Conservation (phyloP, 30 jellyfish, hydroid and myxozoan genomes). For the Cassiopea xamachana region DNA sequence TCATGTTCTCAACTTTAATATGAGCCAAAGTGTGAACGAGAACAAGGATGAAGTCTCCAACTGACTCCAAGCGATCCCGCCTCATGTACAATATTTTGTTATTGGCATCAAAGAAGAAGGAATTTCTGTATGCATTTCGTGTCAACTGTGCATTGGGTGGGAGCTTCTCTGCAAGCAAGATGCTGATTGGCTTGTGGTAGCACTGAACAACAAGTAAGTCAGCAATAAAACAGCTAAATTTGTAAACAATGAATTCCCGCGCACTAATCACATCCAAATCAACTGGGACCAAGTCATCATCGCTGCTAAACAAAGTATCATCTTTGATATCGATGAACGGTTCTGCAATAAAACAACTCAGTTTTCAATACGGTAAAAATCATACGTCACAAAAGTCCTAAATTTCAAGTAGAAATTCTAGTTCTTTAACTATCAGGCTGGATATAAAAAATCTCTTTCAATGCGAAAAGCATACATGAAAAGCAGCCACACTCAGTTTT, state of each 20-base stretch:
- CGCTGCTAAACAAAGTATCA: constrained; percentile 80
- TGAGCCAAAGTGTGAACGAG: constrained; percentile 93
- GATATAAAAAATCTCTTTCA: background rate
- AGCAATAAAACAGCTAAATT: constrained; percentile 85
- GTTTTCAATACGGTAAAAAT: background rate
- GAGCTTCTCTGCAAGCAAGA: constrained; percentile 91
- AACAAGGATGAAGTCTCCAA: constrained; percentile 93
- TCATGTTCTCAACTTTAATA: constrained; percentile 84
- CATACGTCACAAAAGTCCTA: background rate
- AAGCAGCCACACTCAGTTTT: background rate
- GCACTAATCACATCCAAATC: constrained; percentile 87
- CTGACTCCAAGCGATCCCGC: constrained; percentile 85
- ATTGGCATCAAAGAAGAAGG: constrained; percentile 91
- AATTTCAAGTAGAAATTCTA: no score
- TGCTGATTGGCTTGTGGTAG: constrained; percentile 83
- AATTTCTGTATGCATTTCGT: constrained; percentile 88
- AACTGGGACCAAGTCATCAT: constrained; percentile 92
- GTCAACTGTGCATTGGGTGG: constrained; percentile 81
- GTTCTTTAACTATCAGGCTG: no score
- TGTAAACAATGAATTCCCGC: constrained; percentile 93
- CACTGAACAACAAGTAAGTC: constrained; percentile 94
- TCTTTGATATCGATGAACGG: constrained; percentile 73
- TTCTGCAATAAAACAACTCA: constrained; percentile 9
- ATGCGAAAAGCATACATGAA: background rate
- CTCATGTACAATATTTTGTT: constrained; percentile 87